These are phyloP conservation scores for Hoplodrina blanda DNA, from an alignment of 2,888 invertebrate species.

Conservation along the genomic window DNA sequence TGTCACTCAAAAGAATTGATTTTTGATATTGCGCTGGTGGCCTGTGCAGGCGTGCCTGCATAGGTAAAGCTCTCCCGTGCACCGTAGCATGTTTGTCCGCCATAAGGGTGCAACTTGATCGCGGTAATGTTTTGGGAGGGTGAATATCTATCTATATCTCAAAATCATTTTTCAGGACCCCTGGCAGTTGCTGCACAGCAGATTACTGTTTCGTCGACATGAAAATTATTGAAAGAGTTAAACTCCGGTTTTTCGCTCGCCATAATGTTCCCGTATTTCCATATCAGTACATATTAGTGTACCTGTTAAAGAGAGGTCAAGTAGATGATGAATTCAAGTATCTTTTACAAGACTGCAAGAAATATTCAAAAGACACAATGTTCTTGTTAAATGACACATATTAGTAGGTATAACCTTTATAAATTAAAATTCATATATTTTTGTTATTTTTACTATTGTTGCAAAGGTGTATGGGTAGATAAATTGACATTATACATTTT, in stretches of 20 bases:
- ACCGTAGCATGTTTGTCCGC: too few relatives aligned
- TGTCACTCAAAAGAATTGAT: too few relatives aligned
- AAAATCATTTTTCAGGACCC: slow-evolving; percentile 77
- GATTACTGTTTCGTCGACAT: slow-evolving; percentile 89
- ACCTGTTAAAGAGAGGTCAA: slow-evolving; percentile 82
- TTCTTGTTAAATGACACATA: slow-evolving; percentile 85
- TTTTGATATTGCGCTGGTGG: too few relatives aligned
- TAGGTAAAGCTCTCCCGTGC: too few relatives aligned
- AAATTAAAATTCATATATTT: slow-evolving; percentile 54
- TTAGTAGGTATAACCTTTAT: slow-evolving; percentile 57
- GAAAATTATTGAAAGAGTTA: slow-evolving; percentile 87
- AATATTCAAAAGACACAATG: slow-evolving; percentile 77
- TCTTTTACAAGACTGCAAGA: slow-evolving; percentile 84
- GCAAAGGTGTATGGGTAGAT: slow-evolving; percentile 61
- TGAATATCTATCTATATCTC: not conserved
- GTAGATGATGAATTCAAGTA: slow-evolving; percentile 86
- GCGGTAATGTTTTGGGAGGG: not conserved
- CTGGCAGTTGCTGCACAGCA: slow-evolving; percentile 86
- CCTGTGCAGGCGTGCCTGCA: too few relatives aligned
- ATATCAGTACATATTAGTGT: slow-evolving; percentile 86
- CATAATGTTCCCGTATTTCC: slow-evolving; percentile 88
- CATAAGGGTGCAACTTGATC: not conserved
- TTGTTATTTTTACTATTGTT: slow-evolving; percentile 60
- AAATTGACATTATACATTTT: slow-evolving; percentile 57
- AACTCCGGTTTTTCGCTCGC: slow-evolving; percentile 85